phyloP scores from a whole-genome alignment of 2,797 vertebrate species.

The Aldrovandia affinis region DNA sequence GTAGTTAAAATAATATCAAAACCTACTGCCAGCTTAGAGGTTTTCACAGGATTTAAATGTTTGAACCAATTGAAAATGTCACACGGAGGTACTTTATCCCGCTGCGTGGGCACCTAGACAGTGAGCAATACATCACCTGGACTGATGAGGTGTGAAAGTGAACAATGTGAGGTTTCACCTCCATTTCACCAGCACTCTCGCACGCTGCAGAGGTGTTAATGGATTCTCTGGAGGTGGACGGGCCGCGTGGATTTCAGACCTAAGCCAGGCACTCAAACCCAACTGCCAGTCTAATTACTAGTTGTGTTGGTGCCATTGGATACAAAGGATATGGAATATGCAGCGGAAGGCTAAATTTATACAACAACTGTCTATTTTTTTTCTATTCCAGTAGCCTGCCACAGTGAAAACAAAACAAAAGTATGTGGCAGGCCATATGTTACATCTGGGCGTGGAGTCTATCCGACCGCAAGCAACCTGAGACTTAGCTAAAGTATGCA shows the following conservation, averaged over 20 bases:
- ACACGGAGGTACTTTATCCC: neutral
- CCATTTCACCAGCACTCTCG: conserved; percentile 26
- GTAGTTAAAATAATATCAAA: conserved; percentile 41
- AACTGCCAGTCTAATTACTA: conserved; percentile 42
- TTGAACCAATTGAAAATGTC: neutral
- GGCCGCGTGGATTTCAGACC: conserved; percentile 29
- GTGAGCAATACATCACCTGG: conserved; percentile 30
- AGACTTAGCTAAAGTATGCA: conserved; percentile 46
- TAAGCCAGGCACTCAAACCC: conserved; percentile 38
- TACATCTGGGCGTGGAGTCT: conserved; percentile 48
- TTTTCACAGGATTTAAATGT: conserved; percentile 35
- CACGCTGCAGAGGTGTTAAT: conserved; percentile 48
- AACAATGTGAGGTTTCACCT: conserved; percentile 39
- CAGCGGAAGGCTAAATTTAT: conserved; percentile 40
- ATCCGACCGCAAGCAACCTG: conserved; percentile 51
- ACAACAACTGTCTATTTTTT: conserved; percentile 22
- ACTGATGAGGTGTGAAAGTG: conserved; percentile 46
- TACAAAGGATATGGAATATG: conserved; percentile 41
- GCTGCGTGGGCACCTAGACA: neutral
- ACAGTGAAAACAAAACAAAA: conserved; percentile 54
- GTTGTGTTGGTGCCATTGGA: conserved; percentile 36
- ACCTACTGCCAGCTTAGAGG: conserved; percentile 33
- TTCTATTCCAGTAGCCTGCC: conserved; percentile 53
- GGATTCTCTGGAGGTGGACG: conserved; percentile 35
- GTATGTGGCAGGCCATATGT: conserved; percentile 50